Evolutionary conservation across 2,113 vertebrate species (phyloP).

Genomic region (Columba livia): DNA sequence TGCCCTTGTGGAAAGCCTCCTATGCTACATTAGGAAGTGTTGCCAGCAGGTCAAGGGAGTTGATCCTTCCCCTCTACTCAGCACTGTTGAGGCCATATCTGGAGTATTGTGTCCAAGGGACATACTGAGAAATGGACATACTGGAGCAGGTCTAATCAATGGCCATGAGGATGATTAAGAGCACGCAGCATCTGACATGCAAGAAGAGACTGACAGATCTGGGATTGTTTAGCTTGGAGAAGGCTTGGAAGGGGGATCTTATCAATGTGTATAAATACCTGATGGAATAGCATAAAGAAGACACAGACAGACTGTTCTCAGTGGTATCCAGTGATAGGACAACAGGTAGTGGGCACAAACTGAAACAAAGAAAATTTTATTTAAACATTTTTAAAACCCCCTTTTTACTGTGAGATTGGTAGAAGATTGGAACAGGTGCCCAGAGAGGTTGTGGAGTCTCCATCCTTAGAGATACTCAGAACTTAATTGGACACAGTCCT

Average conservation of each 20-base stretch:
- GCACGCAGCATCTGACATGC: background rate
- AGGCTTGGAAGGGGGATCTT: background rate
- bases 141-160: fast-evolving
- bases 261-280: background rate
- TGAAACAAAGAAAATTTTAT: background rate
- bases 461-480: background rate
- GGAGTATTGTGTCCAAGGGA: background rate
- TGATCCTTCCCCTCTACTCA: background rate
- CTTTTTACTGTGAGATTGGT: background rate
- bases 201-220: background rate
- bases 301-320: background rate
- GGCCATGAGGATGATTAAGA: background rate
- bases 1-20: background rate
- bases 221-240: background rate
- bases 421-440: background rate
- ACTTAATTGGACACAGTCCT: background rate
- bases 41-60: background rate
- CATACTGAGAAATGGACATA: background rate
- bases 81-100: fast-evolving
- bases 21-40: background rate
- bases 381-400: background rate
- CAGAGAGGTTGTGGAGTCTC: background rate
- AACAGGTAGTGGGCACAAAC: background rate
- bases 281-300: background rate
- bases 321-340: background rate